phyloP scores from a whole-genome alignment of 37 sponge, comb jelly and placozoan genomes.

The Crambe crambe region DNA sequence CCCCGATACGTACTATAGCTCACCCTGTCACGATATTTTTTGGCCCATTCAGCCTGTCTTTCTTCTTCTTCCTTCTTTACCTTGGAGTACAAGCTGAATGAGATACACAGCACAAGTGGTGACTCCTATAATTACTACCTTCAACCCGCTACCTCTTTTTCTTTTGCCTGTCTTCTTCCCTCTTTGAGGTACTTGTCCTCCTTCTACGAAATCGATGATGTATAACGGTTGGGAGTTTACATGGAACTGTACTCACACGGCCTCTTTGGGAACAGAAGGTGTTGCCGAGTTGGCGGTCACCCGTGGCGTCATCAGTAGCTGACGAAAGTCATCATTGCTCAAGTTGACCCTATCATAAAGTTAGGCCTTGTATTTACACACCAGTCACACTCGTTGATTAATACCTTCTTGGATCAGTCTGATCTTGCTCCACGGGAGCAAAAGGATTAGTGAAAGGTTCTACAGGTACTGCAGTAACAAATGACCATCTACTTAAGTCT shows the following conservation, averaged over 20 bases:
- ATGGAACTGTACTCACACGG: background rate
- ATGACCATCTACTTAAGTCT: too few relatives aligned
- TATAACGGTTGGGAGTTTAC: background rate
- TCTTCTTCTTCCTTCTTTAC: conserved; percentile 74
- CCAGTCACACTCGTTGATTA: background rate
- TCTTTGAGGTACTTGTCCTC: background rate
- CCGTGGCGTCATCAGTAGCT: conserved; percentile 90
- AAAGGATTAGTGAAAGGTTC: conserved; percentile 87
- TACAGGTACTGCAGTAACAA: conserved; percentile 11
- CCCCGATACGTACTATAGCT: background rate
- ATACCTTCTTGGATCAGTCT: background rate
- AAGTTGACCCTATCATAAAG: conserved; percentile 43
- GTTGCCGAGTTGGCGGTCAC: conserved; percentile 27
- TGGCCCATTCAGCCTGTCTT: conserved; percentile 72
- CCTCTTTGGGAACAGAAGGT: conserved; percentile 2
- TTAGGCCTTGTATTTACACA: background rate
- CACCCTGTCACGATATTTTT: conserved; percentile 92
- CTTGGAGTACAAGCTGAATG: conserved; percentile 21
- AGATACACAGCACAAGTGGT: background rate
- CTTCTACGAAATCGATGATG: background rate
- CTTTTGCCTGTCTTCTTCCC: conserved; percentile 26
- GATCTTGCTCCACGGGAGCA: conserved; percentile 71
- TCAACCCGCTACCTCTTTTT: conserved; percentile 12
- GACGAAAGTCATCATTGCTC: conserved; percentile 95
- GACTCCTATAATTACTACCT: background rate